Percentiles rank a stretch among this genome's conserved stretches.
Conservation (phyloP, 2,113 vertebrate genomes). For the Xyliphius kryptos region DNA sequence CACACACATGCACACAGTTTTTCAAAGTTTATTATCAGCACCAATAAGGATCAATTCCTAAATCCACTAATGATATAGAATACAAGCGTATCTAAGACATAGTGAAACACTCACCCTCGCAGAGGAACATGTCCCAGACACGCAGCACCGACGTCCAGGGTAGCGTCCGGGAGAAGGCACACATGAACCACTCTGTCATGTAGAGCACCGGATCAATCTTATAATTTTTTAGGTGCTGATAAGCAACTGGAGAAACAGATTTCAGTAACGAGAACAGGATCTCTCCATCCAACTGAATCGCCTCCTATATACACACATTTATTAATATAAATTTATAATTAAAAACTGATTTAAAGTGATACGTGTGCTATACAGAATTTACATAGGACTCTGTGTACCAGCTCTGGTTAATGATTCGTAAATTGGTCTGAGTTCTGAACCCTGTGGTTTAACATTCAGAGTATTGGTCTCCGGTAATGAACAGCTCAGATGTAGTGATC, state of each 20-base stretch:
- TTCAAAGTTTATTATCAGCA: not conserved
- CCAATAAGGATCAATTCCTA: too few species aligned
- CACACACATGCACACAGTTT: not conserved
- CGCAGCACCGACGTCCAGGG: constrained; percentile 94
- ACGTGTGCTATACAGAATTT: too few species aligned
- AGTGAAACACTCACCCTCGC: constrained; percentile 73
- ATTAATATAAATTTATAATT: too few species aligned
- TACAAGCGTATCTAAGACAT: not conserved
- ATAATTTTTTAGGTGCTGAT: constrained; percentile 89
- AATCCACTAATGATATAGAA: too few species aligned
- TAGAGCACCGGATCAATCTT: constrained; percentile 93
- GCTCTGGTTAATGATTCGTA: too few species aligned
- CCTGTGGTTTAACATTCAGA: too few species aligned
- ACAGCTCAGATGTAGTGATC: constrained; percentile 5
- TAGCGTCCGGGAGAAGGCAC: constrained; percentile 89
- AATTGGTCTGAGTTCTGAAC: too few species aligned
- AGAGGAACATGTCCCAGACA: constrained; percentile 98
- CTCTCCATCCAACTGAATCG: constrained; percentile 94
- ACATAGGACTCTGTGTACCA: too few species aligned
- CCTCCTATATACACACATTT: constrained; percentile 67
- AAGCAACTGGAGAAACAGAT: constrained; percentile 73
- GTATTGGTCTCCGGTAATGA: constrained; percentile 4
- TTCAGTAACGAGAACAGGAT: constrained; percentile 86
- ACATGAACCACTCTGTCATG: constrained; percentile 99
- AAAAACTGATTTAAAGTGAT: too few species aligned